Percentiles rank a stretch among this genome's conserved stretches.
These are phyloP conservation scores for Urocitellus parryii DNA, from an alignment of 2,113 vertebrate species.

Conservation along the genomic window DNA sequence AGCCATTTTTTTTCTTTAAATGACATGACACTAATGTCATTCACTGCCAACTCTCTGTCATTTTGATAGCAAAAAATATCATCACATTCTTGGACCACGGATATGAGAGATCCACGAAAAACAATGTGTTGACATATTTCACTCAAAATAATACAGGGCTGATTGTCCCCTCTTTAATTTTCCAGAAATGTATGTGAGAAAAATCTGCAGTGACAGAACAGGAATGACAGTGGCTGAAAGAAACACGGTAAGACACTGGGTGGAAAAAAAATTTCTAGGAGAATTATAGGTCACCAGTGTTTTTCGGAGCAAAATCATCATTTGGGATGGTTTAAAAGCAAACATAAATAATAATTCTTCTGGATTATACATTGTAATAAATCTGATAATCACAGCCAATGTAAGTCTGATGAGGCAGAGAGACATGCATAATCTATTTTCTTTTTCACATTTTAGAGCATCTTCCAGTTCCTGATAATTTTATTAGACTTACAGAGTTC, in stretches of 20 bases:
- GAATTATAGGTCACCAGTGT: neutral
- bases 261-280: neutral
- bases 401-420: neutral
- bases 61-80: conserved; percentile 60
- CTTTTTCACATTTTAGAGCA: neutral
- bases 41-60: conserved; percentile 65
- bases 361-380: neutral
- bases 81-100: conserved; percentile 41
- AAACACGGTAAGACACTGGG: neutral
- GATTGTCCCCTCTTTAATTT: conserved; percentile 68
- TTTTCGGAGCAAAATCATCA: neutral
- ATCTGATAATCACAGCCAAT: neutral
- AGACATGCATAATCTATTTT: neutral
- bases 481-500: conserved; percentile 11
- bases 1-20: conserved; percentile 61
- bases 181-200: conserved; percentile 63
- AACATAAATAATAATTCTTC: neutral
- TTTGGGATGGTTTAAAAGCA: neutral
- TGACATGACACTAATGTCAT: conserved; percentile 45
- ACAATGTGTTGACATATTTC: conserved; percentile 75
- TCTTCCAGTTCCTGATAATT: neutral
- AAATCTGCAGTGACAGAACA: neutral
- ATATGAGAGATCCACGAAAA: conserved; percentile 55
- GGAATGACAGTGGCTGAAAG: neutral
- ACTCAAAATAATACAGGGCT: conserved; percentile 63